phyloP scores from a whole-genome alignment of 1,140 invertebrate species.

The Drosophila orena region DNA sequence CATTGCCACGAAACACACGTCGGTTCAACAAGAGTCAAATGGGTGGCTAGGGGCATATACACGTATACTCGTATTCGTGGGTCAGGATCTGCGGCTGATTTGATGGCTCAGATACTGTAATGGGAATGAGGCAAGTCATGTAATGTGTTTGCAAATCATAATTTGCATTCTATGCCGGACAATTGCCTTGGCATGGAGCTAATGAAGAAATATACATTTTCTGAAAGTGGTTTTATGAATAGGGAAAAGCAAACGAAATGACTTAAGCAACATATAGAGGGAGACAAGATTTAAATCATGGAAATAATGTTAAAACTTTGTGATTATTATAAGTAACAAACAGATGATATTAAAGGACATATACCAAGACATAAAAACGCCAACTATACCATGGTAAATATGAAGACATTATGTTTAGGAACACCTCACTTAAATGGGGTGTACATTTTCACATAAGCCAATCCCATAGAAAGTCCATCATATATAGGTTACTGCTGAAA shows the following conservation, averaged over 20 bases:
- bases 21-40: conserved; percentile 28
- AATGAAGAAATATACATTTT: conserved; percentile 1
- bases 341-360: no score
- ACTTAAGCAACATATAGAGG: not conserved
- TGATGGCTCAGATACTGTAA: conserved; percentile 47
- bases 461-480: not conserved
- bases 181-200: conserved; percentile 1
- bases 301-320: not conserved
- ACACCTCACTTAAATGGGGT: no score
- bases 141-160: conserved; percentile 59
- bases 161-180: conserved; percentile 57
- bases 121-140: conserved; percentile 59
- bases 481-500: not conserved
- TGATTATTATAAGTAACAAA: no score
- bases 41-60: conserved; percentile 10
- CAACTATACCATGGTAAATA: no score
- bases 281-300: not conserved
- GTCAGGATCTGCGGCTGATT: conserved; percentile 43
- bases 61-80: conserved; percentile 27
- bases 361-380: no score
- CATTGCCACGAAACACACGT: conserved; percentile 57
- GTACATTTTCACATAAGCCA: not conserved
- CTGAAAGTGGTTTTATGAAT: not conserved
- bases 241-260: not conserved
- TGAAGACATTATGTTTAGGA: no score